phyloP scores from a whole-genome alignment of 2,888 invertebrate species.

The Blomia tropicalis region DNA sequence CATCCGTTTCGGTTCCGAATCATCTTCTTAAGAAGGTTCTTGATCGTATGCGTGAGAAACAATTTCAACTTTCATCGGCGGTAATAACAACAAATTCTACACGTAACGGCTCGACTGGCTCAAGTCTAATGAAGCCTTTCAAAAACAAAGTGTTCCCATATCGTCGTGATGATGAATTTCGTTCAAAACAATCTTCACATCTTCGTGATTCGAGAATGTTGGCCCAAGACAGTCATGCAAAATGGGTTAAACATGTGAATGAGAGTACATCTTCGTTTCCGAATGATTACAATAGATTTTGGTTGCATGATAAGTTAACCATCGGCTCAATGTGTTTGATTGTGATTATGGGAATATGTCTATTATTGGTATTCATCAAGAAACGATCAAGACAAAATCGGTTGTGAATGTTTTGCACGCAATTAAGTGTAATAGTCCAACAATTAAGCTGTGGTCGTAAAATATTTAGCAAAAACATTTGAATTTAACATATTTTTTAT shows the following conservation, averaged over 20 bases:
- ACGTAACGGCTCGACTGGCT: neutral
- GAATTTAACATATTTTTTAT: too few species aligned
- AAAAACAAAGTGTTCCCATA: neutral
- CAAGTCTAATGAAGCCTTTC: neutral
- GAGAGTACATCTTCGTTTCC: too few species aligned
- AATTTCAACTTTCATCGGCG: neutral
- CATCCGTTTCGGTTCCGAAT: constrained; percentile 40
- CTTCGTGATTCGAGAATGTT: constrained; percentile 24
- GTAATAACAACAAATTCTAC: neutral
- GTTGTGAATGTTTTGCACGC: too few species aligned
- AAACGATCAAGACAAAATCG: too few species aligned
- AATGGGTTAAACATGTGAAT: neutral
- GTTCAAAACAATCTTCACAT: constrained; percentile 13
- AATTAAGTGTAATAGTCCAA: too few species aligned
- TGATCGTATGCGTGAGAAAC: neutral
- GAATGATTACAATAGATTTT: neutral
- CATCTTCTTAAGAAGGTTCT: constrained; percentile 14
- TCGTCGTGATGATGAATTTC: neutral
- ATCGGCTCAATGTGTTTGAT: too few species aligned
- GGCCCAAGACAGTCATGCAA: constrained; percentile 8
- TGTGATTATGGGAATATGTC: too few species aligned
- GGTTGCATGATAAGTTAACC: neutral
- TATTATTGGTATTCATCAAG: too few species aligned
- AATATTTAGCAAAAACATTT: too few species aligned
- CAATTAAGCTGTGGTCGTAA: too few species aligned